Conservation (phyloP, 2,888 invertebrate species). For the Synergus itoensis region DNA sequence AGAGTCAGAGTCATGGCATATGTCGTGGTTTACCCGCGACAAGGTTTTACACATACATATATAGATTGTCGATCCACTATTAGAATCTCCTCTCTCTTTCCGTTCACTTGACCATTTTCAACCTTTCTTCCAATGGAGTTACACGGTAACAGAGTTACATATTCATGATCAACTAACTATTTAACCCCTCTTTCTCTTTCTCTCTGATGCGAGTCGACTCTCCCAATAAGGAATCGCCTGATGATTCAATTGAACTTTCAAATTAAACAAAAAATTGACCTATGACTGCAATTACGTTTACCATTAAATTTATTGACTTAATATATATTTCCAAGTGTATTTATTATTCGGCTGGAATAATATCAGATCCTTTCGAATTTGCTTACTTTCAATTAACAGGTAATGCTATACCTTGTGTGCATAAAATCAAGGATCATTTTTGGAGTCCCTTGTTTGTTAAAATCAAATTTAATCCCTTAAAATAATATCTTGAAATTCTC, state of each 20-base stretch:
- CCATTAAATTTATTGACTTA: too few relatives aligned
- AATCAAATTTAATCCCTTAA: too few relatives aligned
- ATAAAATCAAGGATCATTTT: too few relatives aligned
- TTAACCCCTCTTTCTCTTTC: background rate
- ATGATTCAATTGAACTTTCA: constrained; percentile 23
- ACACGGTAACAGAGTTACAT: background rate
- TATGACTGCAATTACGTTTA: too few relatives aligned
- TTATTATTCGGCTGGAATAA: too few relatives aligned
- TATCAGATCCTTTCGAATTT: too few relatives aligned
- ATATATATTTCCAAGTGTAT: too few relatives aligned
- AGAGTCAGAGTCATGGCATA: constrained; percentile 41
- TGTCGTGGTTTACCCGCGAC: constrained; percentile 47
- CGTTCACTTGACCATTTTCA: constrained; percentile 29
- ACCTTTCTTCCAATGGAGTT: background rate
- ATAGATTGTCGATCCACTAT: constrained; percentile 53
- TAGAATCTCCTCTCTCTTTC: constrained; percentile 41
- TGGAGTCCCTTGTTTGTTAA: too few relatives aligned
- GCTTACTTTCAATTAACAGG: too few relatives aligned
- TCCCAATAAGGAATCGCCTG: constrained; percentile 11
- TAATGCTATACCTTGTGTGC: too few relatives aligned
- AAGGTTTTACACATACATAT: constrained; percentile 45
- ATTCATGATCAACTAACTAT: constrained; percentile 21
- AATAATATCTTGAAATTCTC: too few relatives aligned
- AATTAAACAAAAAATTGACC: background rate
- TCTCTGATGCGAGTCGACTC: background rate